A percentile compares a stretch with the other conserved stretches of the same genome.
These are phyloP conservation scores for Mechanitis mazaeus DNA, from an alignment of 2,888 invertebrate species.

Conservation along the genomic window DNA sequence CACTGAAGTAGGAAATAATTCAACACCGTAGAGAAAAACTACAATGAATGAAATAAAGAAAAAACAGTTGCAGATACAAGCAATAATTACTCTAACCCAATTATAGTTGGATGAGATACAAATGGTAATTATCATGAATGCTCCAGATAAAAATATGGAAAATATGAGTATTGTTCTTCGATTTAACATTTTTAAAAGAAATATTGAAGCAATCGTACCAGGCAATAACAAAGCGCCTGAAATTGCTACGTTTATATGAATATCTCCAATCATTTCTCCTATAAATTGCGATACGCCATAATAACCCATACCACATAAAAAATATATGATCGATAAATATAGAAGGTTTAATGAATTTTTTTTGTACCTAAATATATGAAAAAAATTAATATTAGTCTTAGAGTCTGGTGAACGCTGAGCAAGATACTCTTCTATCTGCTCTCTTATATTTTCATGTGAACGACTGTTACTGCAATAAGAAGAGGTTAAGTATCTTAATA, in stretches of 20 bases:
- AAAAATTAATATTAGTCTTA: constrained; percentile 42
- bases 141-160: constrained; percentile 64
- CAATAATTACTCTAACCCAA: constrained; percentile 76
- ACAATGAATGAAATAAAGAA: constrained; percentile 88
- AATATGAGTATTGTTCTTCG: constrained; percentile 78
- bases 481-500: not conserved
- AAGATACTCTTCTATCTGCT: constrained; percentile 45
- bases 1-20: constrained; percentile 90
- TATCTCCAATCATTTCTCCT: constrained; percentile 83
- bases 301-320: constrained; percentile 87
- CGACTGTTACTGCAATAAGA: constrained; percentile 43
- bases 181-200: constrained; percentile 77
- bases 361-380: constrained; percentile 53
- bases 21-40: constrained; percentile 88
- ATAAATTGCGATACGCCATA: constrained; percentile 89
- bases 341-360: constrained; percentile 79
- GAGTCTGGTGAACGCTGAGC: constrained; percentile 23
- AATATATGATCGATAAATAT: constrained; percentile 83
- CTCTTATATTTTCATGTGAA: constrained; percentile 39
- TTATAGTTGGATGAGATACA: constrained; percentile 38
- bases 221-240: constrained; percentile 81
- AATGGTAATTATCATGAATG: constrained; percentile 48
- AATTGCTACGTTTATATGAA: constrained; percentile 86
- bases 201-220: constrained; percentile 75
- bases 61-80: constrained; percentile 84